Percentiles rank a stretch among this genome's conserved stretches.
Conservation (phyloP, 2,797 vertebrate species). For the Pseudocheirus occidentalis region DNA sequence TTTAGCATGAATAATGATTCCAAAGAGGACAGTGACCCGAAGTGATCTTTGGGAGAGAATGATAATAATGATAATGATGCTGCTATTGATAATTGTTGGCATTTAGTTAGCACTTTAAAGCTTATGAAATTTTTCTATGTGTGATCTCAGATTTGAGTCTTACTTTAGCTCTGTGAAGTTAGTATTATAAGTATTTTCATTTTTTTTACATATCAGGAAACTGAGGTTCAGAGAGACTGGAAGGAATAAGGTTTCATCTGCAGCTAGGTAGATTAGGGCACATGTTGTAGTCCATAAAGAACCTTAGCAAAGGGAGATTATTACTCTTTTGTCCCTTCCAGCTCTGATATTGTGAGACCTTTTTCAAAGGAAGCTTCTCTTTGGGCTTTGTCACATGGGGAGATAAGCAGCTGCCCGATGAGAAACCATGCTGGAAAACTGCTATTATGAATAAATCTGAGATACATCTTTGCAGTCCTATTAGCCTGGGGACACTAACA, state of each 20-base stretch:
- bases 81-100: neutral
- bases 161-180: neutral
- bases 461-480: conserved; percentile 3
- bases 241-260: neutral
- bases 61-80: neutral
- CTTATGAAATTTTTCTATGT: neutral
- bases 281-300: neutral
- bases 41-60: neutral
- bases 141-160: neutral
- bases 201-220: neutral
- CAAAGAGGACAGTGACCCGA: neutral
- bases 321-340: neutral
- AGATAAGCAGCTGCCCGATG: conserved; percentile 67
- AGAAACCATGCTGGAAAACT: conserved; percentile 21
- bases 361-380: conserved; percentile 30
- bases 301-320: neutral
- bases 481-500: conserved; percentile 5
- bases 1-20: neutral
- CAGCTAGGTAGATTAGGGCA: neutral
- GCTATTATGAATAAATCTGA: conserved; percentile 28
- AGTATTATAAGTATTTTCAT: neutral
- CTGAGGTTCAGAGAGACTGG: neutral
- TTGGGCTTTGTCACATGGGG: conserved; percentile 45
- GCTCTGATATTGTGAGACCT: neutral
- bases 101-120: neutral